Evolutionary conservation across 1,140 invertebrate species (phyloP), one percentile per base, ranked within the genome.

Genomic region (Tetraneura akinire): DNA sequence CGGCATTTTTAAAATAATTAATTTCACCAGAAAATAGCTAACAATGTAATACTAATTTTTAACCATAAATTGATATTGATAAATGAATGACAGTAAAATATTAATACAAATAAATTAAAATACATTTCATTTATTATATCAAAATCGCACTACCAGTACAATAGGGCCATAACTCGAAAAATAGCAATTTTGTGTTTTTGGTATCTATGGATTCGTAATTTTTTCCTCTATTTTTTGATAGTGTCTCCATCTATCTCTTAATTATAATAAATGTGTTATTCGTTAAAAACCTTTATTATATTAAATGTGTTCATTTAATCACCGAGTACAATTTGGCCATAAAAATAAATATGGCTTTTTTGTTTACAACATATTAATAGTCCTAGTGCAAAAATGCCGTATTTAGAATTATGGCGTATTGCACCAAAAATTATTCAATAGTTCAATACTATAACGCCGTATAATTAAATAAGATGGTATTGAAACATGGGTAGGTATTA

Each of bases 101-200:
- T n/a, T n/a, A n/a, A n/a, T n/a, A n/a, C n/a, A n/a, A n/a, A n/a
- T n/a, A n/a, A n/a, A n/a, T n/a, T n/a, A n/a, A n/a, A n/a, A n/a
- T n/a, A n/a, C n/a, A n/a, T n/a, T n/a, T n/a, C n/a, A n/a, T n/a
- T n/a, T n/a, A n/a, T n/a, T n/a, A n/a, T n/a, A n/a, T n/a, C n/a
- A n/a, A n/a, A n/a, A 53, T 66, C 37, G 64, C 8, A 66, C 64
- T 66, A 18, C 21, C 64, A 42, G 64, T 66, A n/a, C 64, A 66
- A 66, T 32, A 66, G 37, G 64, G 32, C 62, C 62, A 10, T 64
- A 64, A 37, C 37, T 37, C 62, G 29, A 64, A 64, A 64, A 6
- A 9, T 64, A 42, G 42, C 5, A 66, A 66, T 11, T 45, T 45
- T 66, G 42, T n/a, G 37, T 5, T 66, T 66, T 45, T 66, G 32